Percentiles rank a stretch among this genome's conserved stretches.
phyloP scores from a whole-genome alignment of 2,113 vertebrate species.

The Lasiurus cinereus region DNA sequence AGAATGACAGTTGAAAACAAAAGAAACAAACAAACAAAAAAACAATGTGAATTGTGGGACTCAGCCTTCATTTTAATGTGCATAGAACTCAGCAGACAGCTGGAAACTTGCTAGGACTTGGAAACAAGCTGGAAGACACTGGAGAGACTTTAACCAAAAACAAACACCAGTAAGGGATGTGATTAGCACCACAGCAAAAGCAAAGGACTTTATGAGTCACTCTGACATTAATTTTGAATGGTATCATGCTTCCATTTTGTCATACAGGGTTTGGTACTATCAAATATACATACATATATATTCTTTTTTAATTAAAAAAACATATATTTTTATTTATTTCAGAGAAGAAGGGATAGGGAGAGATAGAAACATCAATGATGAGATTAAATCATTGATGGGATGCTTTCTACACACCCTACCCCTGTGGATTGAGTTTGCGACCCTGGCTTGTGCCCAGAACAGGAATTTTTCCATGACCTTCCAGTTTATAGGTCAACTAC shows the following conservation, averaged over 20 bases:
- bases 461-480: too few species aligned
- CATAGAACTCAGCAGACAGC: conserved; percentile 67
- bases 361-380: too few species aligned
- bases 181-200: conserved; percentile 67
- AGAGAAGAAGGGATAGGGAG: too few species aligned
- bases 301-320: not conserved
- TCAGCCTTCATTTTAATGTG: conserved; percentile 52
- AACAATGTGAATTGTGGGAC: conserved; percentile 35
- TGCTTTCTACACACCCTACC: too few species aligned
- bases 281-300: not conserved
- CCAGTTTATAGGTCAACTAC: too few species aligned
- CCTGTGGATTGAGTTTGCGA: too few species aligned
- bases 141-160: conserved; percentile 72
- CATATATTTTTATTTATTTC: too few species aligned
- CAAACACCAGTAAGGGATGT: conserved; percentile 72
- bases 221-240: conserved; percentile 66
- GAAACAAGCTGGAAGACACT: conserved; percentile 74
- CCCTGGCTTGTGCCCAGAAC: too few species aligned
- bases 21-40: not conserved
- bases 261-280: conserved; percentile 5
- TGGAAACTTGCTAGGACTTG: conserved; percentile 76
- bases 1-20: too few species aligned
- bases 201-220: conserved; percentile 69
- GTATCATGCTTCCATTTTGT: conserved; percentile 73
- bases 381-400: too few species aligned